phyloP scores from a whole-genome alignment of 1,140 invertebrate species.

The Caenorhabditis briggsae region DNA sequence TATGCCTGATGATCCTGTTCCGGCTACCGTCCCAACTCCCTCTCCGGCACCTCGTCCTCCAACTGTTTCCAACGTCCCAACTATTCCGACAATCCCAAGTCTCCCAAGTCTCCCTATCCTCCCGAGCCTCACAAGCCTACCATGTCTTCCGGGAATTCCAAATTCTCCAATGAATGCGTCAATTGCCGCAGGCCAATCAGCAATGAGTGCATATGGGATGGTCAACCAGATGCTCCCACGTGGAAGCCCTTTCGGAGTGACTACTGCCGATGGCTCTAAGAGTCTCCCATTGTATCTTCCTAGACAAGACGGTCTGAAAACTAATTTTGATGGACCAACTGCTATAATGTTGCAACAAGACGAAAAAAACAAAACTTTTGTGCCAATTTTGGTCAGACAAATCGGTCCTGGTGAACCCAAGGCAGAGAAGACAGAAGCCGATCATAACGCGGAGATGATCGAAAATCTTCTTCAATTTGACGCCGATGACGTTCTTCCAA shows the following conservation, averaged over 20 bases:
- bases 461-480: slow-evolving; percentile 9
- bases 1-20: too few species aligned
- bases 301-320: background rate
- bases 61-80: background rate
- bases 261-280: background rate
- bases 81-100: background rate
- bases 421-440: background rate
- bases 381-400: background rate
- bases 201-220: background rate
- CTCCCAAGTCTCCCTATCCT: too few species aligned
- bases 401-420: too few species aligned
- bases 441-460: slow-evolving; percentile 1
- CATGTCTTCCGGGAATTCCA: background rate
- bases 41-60: background rate
- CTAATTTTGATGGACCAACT: background rate
- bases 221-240: background rate
- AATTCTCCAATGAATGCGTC: background rate
- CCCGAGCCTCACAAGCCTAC: too few species aligned
- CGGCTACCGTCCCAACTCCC: background rate
- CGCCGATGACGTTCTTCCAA: background rate
- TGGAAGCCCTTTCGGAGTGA: background rate
- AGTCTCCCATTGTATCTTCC: background rate
- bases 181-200: background rate
- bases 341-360: background rate
- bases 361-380: background rate